phyloP scores from a whole-genome alignment of 2,797 vertebrate species.

The Ambastaia sidthimunki region DNA sequence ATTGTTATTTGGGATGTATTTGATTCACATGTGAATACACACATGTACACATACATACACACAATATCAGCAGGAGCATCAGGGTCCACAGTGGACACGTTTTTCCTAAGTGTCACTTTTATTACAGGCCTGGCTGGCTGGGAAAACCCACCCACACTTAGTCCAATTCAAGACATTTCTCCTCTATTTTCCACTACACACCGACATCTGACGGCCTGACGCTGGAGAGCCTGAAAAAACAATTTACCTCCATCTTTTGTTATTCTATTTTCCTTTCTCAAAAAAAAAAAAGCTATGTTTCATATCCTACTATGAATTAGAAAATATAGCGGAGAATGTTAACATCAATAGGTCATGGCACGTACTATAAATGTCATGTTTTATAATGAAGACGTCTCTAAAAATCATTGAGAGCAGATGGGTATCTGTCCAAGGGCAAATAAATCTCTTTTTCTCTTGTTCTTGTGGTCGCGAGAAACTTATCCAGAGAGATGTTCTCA shows the following conservation, averaged over 20 bases:
- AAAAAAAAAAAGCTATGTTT: constrained; percentile 5
- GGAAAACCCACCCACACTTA: constrained; percentile 67
- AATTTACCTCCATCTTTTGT: constrained; percentile 46
- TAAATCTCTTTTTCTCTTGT: constrained; percentile 41
- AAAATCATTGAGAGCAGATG: constrained; percentile 54
- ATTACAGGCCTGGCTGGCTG: constrained; percentile 44
- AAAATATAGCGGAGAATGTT: constrained; percentile 26
- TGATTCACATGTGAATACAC: constrained; percentile 56
- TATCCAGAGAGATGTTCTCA: constrained; percentile 36
- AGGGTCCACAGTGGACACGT: constrained; percentile 51
- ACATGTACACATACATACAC: background rate
- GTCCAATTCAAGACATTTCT: constrained; percentile 57
- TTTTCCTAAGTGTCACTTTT: constrained; percentile 61
- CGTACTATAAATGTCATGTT: constrained; percentile 50
- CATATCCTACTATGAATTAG: constrained; percentile 17
- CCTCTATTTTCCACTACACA: constrained; percentile 60
- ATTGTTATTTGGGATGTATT: constrained; percentile 19
- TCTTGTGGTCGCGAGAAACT: constrained; percentile 19
- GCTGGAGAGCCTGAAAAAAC: constrained; percentile 60
- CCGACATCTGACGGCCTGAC: constrained; percentile 53
- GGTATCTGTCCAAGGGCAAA: constrained; percentile 38
- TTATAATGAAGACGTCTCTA: constrained; percentile 45
- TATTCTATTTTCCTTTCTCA: constrained; percentile 42
- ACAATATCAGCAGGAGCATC: constrained; percentile 55
- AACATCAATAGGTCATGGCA: constrained; percentile 47